Evolutionary conservation across 2,888 invertebrate species (phyloP).

Genomic region (Trypoxylon attenuatum): DNA sequence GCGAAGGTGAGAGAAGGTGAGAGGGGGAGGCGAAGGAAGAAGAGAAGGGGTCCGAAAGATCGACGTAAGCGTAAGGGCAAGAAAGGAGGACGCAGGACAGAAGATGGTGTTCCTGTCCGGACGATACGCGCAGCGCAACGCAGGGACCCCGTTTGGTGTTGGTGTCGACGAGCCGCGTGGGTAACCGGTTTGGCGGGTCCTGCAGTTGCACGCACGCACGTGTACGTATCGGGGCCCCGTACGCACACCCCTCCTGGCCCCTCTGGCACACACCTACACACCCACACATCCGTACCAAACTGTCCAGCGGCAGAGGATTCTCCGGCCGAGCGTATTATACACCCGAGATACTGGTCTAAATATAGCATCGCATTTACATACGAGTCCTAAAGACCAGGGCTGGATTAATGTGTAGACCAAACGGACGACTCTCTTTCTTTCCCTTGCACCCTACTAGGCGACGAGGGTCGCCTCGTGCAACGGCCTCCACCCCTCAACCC

Average conservation of each 20-base stretch:
- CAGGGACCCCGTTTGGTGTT: constrained; percentile 48
- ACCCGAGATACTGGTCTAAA: constrained; percentile 71
- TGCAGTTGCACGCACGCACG: constrained; percentile 65
- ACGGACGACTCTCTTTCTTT: constrained; percentile 44
- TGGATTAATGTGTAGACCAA: constrained; percentile 72
- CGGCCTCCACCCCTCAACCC: not conserved
- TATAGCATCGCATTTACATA: constrained; percentile 74
- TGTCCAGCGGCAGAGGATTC: constrained; percentile 52
- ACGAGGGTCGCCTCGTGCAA: no score
- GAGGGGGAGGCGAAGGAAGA: constrained; percentile 10
- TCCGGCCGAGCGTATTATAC: constrained; percentile 62
- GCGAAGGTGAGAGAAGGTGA: constrained; percentile 32
- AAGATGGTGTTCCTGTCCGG: constrained; percentile 58
- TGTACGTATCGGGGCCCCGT: constrained; percentile 56
- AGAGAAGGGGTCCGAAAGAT: constrained; percentile 9
- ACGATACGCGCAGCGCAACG: no score
- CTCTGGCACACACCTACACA: constrained; percentile 16
- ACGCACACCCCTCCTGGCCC: constrained; percentile 28
- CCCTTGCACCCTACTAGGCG: no score
- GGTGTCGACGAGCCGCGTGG: constrained; percentile 67
- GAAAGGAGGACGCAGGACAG: constrained; percentile 35
- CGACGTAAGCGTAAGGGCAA: constrained; percentile 5
- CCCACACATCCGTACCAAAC: constrained; percentile 33
- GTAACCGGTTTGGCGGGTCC: constrained; percentile 73
- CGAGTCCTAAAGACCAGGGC: constrained; percentile 71